A percentile compares a stretch with the other conserved stretches of the same genome.
These are phyloP conservation scores for Drosophila malerkotliana DNA, from an alignment of 1,140 invertebrate genomes.

Conservation along the genomic window DNA sequence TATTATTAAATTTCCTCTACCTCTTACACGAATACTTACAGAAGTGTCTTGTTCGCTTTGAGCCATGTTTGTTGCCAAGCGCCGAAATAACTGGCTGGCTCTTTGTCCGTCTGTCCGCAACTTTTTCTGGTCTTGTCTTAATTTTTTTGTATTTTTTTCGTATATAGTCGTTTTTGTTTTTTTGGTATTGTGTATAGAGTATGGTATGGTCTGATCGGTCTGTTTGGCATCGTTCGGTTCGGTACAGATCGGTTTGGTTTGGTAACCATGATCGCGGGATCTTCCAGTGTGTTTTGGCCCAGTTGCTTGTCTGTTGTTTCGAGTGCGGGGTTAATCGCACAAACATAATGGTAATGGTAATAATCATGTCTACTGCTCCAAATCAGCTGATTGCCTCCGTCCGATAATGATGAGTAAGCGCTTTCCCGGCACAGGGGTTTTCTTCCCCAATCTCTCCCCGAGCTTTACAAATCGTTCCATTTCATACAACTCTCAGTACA, in stretches of 20 bases:
- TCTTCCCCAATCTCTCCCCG: no score
- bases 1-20: conserved; percentile 1
- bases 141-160: neutral
- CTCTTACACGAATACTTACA: conserved; percentile 29
- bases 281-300: conserved; percentile 28
- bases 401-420: conserved; percentile 53
- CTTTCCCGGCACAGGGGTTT: conserved; percentile 6
- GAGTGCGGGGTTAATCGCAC: conserved; percentile 42
- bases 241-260: conserved; percentile 29
- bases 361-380: conserved; percentile 44
- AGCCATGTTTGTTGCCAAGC: conserved; percentile 50
- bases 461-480: neutral
- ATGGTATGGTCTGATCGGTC: conserved; percentile 24
- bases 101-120: conserved; percentile 17
- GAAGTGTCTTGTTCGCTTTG: conserved; percentile 35
- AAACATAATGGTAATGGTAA: conserved; percentile 37
- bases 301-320: conserved; percentile 5
- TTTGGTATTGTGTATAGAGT: conserved; percentile 1
- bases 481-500: neutral
- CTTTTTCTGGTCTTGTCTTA: conserved; percentile 23
- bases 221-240: conserved; percentile 19
- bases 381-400: conserved; percentile 45
- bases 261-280: conserved; percentile 47
- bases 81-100: conserved; percentile 36
- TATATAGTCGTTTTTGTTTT: neutral